Conservation (phyloP, 1,140 invertebrate species). For the Bathynomus jamesi region DNA sequence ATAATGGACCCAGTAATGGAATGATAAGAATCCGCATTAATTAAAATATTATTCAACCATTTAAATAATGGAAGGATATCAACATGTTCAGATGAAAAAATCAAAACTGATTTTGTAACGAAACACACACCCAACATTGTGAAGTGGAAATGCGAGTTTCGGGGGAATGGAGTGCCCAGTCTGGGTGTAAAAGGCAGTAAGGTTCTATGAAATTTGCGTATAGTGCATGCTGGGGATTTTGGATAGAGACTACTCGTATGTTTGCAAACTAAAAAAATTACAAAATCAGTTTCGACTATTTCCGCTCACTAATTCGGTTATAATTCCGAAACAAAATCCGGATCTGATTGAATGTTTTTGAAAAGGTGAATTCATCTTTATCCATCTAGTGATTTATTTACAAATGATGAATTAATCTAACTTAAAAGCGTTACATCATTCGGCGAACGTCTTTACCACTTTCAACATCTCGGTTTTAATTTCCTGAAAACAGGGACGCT, state of each 20-base stretch:
- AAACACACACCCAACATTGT: too few species aligned
- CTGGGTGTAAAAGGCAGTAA: too few species aligned
- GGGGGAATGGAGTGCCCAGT: too few species aligned
- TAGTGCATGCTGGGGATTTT: too few species aligned
- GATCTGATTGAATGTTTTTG: background rate
- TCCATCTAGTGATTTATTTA: background rate
- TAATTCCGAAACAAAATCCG: too few species aligned
- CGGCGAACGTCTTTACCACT: background rate
- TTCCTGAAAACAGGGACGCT: constrained; percentile 5
- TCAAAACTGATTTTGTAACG: too few species aligned
- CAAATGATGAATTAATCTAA: background rate
- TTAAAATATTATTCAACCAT: background rate
- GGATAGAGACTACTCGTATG: too few species aligned
- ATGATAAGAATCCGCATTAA: background rate
- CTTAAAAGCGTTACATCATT: background rate
- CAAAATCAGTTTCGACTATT: too few species aligned
- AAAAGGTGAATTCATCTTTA: background rate
- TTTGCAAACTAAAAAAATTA: background rate
- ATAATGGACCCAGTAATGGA: background rate
- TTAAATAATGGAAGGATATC: background rate
- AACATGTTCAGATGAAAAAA: background rate
- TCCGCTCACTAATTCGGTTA: too few species aligned
- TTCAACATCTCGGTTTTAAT: constrained; percentile 5
- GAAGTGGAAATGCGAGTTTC: too few species aligned
- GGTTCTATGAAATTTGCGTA: too few species aligned